Evolutionary conservation across 2,888 invertebrate species (phyloP), one percentile per base, ranked within the genome.

Genomic region (Aphodius sticticus): DNA sequence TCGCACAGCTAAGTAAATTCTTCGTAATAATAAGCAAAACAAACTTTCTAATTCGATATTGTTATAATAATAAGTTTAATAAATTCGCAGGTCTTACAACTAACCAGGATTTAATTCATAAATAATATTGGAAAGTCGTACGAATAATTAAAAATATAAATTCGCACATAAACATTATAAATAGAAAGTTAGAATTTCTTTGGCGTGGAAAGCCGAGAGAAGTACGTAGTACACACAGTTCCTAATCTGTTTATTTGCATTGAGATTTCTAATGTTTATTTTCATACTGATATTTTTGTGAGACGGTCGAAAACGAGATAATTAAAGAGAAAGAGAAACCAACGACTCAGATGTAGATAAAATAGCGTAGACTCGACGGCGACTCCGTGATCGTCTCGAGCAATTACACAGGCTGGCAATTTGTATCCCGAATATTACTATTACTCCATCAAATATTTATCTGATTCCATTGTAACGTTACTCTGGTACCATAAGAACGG

Each of bases 41-140:
- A 74, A 26, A 74, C 37, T n/a, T n/a, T 26, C 37, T 26, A 74
- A 74, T 74, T 74, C 53, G 53, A 53, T 53, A 9, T 53, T 53
- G 53, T 53, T 53, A 12, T 53, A 53, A 53, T 53, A 53, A 9
- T 53, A 53, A 53, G 12, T 53, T 53, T 5, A 5, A 9, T 12
- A 53, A 9, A 53, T 53, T 53, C 53, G 53, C 12, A 53, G 12
- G 9, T 1, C 1, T 0, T 12, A 53, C 53, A 7, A 12, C 53
- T 53, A 9, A 7, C 9, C 7, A 53, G 53, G 12, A 9, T 53
- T 53, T 53, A 53, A 53, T 53, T 53, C 53, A 53, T 53, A 53
- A 53, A 53, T 53, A 53, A 53, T 53, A 53, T 53, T 53, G 6
- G 53, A 53, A 53, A 53, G 53, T 53, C 53, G 53, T 2, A 7